Conservation (phyloP, 2,113 vertebrate genomes). For the Rhynchomys soricoides region DNA sequence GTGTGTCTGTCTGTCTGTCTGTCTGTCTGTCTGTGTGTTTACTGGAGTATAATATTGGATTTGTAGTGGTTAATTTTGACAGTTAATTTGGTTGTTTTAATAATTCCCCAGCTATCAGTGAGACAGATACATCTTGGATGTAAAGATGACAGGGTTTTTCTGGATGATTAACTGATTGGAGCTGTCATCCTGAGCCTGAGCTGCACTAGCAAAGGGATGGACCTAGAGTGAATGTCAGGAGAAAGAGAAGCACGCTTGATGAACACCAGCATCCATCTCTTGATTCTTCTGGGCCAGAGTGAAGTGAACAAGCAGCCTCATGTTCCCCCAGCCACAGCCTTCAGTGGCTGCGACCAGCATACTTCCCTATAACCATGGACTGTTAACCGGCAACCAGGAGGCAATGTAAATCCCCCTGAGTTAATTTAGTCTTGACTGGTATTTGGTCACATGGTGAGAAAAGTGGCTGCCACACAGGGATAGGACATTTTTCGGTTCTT, state of each 20-base stretch:
- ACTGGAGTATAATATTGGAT: not conserved
- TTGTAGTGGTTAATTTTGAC: not conserved
- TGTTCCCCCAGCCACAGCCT: not conserved
- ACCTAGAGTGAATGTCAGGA: not conserved
- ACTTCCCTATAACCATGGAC: rapidly evolving
- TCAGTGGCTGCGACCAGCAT: too few relatives aligned
- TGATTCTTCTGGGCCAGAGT: not conserved
- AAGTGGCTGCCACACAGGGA: not conserved
- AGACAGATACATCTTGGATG: not conserved
- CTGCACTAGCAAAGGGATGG: not conserved
- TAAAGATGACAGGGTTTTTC: not conserved
- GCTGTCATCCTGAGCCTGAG: too few relatives aligned
- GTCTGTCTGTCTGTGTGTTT: not conserved
- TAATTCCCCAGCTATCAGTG: not conserved
- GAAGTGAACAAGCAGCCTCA: not conserved
- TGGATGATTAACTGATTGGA: not conserved
- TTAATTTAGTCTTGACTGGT: too few relatives aligned
- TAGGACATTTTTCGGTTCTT: not conserved
- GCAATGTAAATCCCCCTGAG: too few relatives aligned
- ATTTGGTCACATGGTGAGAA: not conserved
- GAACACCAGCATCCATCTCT: not conserved
- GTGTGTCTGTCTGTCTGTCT: not conserved
- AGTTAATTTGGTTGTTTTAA: not conserved
- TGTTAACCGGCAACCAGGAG: not conserved
- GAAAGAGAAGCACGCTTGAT: not conserved